Conservation (phyloP, 2,113 vertebrate species). For the Hylia prasina region DNA sequence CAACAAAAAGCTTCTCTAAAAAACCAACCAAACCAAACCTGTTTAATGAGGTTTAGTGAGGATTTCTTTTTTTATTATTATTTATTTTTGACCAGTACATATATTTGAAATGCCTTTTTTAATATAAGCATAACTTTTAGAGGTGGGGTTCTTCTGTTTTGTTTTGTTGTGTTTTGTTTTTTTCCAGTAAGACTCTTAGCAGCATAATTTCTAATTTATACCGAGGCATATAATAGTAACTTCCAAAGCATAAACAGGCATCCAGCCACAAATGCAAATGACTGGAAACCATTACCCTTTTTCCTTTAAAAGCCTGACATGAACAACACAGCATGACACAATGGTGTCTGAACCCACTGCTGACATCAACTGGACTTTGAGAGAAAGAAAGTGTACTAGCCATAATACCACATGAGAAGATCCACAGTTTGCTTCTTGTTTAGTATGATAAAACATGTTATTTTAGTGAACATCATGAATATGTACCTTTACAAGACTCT, state of each 20-base stretch:
- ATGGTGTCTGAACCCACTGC: neutral
- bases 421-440: neutral
- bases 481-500: neutral
- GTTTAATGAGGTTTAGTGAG: too few relatives aligned
- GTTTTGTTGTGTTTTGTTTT: neutral
- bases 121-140: neutral
- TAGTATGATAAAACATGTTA: neutral
- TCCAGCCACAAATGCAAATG: neutral
- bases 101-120: neutral
- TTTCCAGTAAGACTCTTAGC: neutral
- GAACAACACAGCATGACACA: neutral
- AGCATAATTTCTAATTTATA: neutral
- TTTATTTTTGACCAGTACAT: neutral
- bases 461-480: neutral
- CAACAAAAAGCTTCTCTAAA: too few relatives aligned
- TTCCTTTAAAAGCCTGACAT: neutral
- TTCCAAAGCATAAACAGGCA: neutral
- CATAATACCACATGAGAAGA: neutral
- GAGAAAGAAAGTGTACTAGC: neutral
- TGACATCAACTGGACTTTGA: neutral
- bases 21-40: too few relatives aligned
- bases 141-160: fast-evolving
- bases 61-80: fast-evolving
- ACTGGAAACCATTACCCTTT: neutral
- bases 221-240: neutral